Evolutionary conservation across 2,113 vertebrate genomes (phyloP), one percentile per base, ranked within the genome.

Genomic region (Piprites chloris): DNA sequence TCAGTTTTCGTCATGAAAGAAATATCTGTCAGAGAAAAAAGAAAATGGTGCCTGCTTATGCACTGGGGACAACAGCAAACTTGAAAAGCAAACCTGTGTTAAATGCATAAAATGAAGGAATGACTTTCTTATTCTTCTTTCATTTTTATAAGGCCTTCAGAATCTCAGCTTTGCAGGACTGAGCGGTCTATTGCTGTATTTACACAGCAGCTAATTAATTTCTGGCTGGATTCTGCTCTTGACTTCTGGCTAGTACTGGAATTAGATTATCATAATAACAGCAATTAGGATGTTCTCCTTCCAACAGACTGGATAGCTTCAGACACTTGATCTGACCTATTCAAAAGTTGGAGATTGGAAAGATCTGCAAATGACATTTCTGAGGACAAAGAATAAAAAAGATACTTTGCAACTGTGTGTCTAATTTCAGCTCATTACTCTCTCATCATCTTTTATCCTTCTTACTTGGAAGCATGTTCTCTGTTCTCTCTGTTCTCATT

Each of bases 241-340:
- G 92, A 95, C 75, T 83, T 89, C 80, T 87, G 52, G 68, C 47
- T 66, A 63, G 66, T 61, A 75, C 30, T 21, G 59, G 44, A 93
- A 96, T 92, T 89, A 95, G 76, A 92, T 90, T 81, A 93, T 39
- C 47, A 55, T 71, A 86, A 84, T 59, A 95, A 84, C 63, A 68
- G 65, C 69, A 85, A 89, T 95, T 91, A 90, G 33, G 81, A 81
- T 52, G 56, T n/a, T 90, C 46, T 71, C 59, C 62, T 89, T 77
- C 71, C 87, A 92, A 83, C 27, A 75, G 14, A 19, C 65, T 68
- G 53, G 28, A 74, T 47, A 67, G n/a, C 19, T 92, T 86, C 75
- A 68, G 63, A 90, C 17, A 76, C 55, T 82, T 76, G 47, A 77
- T 56, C 39, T 91, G 61, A 89, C 73, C 84, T 96, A 89, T 85